Evolutionary conservation across 2,113 vertebrate genomes (phyloP).

Genomic region (Ibidorhyncha struthersii): DNA sequence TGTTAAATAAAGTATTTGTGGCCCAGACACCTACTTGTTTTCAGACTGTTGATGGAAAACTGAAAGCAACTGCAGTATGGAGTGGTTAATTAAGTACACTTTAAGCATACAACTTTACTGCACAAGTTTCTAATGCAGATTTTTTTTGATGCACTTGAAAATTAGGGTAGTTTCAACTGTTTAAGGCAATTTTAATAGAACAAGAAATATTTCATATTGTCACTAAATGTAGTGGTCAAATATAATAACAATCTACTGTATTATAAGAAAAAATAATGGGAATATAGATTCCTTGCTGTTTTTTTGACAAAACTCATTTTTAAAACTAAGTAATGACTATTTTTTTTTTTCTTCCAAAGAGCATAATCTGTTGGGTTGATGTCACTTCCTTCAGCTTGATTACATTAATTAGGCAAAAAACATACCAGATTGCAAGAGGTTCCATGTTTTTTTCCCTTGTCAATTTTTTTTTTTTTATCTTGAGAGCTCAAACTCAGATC

Average conservation of each 20-base stretch:
- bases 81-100: not conserved
- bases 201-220: not conserved
- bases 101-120: not conserved
- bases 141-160: not conserved
- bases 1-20: not conserved
- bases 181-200: not conserved
- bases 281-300: not conserved
- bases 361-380: conserved; percentile 34
- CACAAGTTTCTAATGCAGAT: not conserved
- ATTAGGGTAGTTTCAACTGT: not conserved
- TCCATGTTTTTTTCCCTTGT: not conserved
- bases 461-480: not conserved
- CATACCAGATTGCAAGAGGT: not conserved
- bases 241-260: not conserved
- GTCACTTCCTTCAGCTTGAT: conserved; percentile 50
- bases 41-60: not conserved
- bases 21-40: not conserved
- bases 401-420: conserved; percentile 60
- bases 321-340: not conserved
- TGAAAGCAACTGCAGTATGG: not conserved
- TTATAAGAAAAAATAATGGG: not conserved
- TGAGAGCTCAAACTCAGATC: not conserved
- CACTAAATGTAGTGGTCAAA: not conserved
- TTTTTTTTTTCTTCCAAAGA: not conserved
- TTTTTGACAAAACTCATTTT: not conserved